phyloP scores from a whole-genome alignment of 2,797 vertebrate genomes.

The Chiroxiphia lanceolata region DNA sequence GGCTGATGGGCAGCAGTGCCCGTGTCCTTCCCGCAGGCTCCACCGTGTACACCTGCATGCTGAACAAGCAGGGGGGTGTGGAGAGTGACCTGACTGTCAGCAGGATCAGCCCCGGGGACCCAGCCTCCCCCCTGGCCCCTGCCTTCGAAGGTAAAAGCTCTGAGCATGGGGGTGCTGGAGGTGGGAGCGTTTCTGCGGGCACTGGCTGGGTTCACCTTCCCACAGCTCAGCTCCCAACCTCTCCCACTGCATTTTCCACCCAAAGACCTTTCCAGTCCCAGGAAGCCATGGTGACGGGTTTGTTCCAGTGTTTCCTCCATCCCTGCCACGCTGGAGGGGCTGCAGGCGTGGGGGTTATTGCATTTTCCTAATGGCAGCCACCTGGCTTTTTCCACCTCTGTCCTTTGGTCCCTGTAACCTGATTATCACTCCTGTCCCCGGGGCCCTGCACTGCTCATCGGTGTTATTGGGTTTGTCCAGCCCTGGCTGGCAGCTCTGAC shows the following conservation, averaged over 20 bases:
- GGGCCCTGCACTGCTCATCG: background rate
- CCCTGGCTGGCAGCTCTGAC: background rate
- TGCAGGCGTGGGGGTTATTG: background rate
- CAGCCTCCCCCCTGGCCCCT: constrained; percentile 79
- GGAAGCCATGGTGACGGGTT: background rate
- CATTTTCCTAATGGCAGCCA: constrained; percentile 34
- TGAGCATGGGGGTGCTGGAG: fast-evolving
- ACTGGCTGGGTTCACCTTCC: background rate
- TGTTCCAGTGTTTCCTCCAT: background rate
- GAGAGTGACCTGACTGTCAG: constrained; percentile 96
- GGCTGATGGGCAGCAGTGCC: background rate
- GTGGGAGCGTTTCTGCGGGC: fast-evolving
- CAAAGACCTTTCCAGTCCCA: background rate
- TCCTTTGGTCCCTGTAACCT: background rate
- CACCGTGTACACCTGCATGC: constrained; percentile 95
- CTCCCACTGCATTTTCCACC: fast-evolving
- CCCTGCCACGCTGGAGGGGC: fast-evolving
- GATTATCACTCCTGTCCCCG: background rate
- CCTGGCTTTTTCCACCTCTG: background rate
- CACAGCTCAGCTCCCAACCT: background rate
- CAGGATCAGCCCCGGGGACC: constrained; percentile 76
- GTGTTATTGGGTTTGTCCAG: constrained; percentile 31
- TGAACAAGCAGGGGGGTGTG: constrained; percentile 85
- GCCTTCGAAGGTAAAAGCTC: constrained; percentile 78
- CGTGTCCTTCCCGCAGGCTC: constrained; percentile 74